phyloP scores from a whole-genome alignment of 2,888 invertebrate species.

The Thalpophila matura region DNA sequence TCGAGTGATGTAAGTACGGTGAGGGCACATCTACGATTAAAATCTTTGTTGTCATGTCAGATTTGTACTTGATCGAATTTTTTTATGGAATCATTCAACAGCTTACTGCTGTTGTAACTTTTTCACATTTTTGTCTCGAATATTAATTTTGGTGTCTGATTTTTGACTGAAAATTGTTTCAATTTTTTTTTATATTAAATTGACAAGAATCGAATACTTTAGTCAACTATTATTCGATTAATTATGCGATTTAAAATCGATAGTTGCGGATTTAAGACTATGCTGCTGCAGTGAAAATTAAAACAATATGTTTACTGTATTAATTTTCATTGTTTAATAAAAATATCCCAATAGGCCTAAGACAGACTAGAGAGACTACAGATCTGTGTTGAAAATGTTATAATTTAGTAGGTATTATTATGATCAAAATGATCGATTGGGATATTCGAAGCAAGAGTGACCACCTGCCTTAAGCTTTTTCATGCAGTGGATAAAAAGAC shows the following conservation, averaged over 20 bases:
- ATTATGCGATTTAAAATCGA: conserved; percentile 32
- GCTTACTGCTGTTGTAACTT: no score
- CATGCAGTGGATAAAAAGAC: conserved; percentile 68
- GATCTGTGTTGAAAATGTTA: not conserved
- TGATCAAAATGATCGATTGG: conserved; percentile 17
- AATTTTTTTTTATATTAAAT: not conserved
- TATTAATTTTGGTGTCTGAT: not conserved
- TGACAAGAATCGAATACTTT: conserved; percentile 1
- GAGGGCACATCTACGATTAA: no score
- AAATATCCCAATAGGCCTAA: conserved; percentile 41
- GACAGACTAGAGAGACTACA: not conserved
- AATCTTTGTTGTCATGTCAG: no score
- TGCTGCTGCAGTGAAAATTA: conserved; percentile 38
- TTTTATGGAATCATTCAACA: no score
- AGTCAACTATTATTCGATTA: conserved; percentile 16
- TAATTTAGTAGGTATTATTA: not conserved
- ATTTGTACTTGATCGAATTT: no score
- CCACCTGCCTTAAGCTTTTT: conserved; percentile 67
- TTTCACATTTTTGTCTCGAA: no score
- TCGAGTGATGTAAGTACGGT: no score
- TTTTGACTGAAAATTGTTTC: not conserved
- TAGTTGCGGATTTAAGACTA: conserved; percentile 13
- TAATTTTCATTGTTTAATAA: conserved; percentile 31
- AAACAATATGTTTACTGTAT: not conserved
- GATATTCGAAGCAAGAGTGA: conserved; percentile 56